phyloP scores from a whole-genome alignment of 2,797 vertebrate genomes.

The Protosalanx chinensis region DNA sequence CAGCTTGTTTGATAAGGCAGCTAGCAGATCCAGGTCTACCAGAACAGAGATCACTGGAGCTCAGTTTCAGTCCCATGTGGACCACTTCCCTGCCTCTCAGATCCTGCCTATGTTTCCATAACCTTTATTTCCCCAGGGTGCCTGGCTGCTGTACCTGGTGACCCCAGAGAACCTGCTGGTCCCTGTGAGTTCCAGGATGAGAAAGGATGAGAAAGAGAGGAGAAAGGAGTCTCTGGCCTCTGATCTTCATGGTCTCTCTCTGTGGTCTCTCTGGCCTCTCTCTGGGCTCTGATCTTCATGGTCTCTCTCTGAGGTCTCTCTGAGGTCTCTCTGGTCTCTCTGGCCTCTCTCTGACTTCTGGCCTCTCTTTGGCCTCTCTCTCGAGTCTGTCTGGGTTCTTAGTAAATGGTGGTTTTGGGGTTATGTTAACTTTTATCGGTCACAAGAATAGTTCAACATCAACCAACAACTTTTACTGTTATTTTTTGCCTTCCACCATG shows the following conservation, averaged over 20 bases:
- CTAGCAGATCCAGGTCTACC: constrained; percentile 22
- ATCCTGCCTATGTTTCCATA: constrained; percentile 68
- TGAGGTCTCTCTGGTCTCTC: too few species aligned
- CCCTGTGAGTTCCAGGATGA: constrained; percentile 43
- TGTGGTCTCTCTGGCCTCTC: too few species aligned
- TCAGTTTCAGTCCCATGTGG: constrained; percentile 46
- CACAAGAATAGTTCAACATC: too few species aligned
- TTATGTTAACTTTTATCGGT: too few species aligned
- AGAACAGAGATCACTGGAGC: constrained; percentile 33
- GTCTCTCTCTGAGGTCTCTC: too few species aligned
- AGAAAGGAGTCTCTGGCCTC: constrained; percentile 3
- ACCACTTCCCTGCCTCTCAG: constrained; percentile 47
- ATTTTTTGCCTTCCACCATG: too few species aligned
- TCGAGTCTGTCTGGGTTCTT: too few species aligned
- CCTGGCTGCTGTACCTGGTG: constrained; percentile 24
- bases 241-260: constrained; percentile 53
- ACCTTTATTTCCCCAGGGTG: constrained; percentile 63
- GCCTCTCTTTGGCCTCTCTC: too few species aligned
- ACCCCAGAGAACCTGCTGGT: constrained; percentile 68
- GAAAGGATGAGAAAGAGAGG: constrained; percentile 5
- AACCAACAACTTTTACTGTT: too few species aligned
- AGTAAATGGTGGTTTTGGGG: too few species aligned
- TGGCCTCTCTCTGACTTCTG: too few species aligned
- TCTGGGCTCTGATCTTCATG: too few species aligned
- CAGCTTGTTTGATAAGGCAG: constrained; percentile 31